A percentile compares a stretch with the other conserved stretches of the same genome.
These are phyloP conservation scores for Hycleus phaleratus DNA, from an alignment of 1,140 invertebrate species.

Conservation along the genomic window DNA sequence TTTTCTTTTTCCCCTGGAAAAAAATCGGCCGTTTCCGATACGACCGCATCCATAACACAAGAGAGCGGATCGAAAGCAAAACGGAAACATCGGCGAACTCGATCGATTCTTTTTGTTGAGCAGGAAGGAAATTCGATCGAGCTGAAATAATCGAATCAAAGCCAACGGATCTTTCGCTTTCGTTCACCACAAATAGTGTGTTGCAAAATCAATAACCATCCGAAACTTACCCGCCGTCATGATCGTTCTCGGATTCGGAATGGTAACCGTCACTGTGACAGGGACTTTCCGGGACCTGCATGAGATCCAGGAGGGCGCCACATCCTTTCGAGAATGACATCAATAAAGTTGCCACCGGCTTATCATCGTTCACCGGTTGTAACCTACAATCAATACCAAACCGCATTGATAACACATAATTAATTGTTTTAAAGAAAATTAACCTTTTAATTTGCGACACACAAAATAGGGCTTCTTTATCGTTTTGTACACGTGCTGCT, in stretches of 20 bases:
- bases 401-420: not conserved
- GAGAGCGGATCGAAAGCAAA: too few species aligned
- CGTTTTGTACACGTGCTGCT: constrained; percentile 55
- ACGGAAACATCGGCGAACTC: too few species aligned
- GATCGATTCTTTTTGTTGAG: too few species aligned
- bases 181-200: too few species aligned
- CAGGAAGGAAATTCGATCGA: too few species aligned
- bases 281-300: constrained; percentile 50
- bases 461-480: constrained; percentile 61
- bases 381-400: constrained; percentile 30
- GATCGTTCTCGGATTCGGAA: constrained; percentile 64
- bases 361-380: constrained; percentile 42
- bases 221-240: constrained; percentile 28
- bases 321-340: constrained; percentile 81
- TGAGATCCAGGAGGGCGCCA: constrained; percentile 66
- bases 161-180: too few species aligned
- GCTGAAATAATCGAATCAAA: too few species aligned
- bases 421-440: not conserved
- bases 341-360: constrained; percentile 65
- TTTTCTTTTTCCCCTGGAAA: too few species aligned
- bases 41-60: too few species aligned
- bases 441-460: constrained; percentile 53
- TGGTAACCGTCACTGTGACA: constrained; percentile 66
- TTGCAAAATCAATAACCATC: too few species aligned
- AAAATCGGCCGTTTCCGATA: too few species aligned